Evolutionary conservation across 1,140 invertebrate species (phyloP), one percentile per base, ranked within the genome.

Genomic region (Ridgeia piscesae): DNA sequence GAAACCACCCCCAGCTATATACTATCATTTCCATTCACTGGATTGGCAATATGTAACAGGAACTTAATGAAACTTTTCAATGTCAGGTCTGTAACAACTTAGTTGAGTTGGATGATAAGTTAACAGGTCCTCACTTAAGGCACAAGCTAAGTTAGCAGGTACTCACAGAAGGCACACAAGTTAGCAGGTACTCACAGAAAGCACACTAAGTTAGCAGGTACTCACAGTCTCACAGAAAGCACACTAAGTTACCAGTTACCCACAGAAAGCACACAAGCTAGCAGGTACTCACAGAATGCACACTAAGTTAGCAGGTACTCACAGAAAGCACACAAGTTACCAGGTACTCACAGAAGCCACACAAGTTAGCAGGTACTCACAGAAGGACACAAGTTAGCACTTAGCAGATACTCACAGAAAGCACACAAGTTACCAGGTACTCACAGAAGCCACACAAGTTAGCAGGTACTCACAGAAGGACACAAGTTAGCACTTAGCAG

Each of bases 161-260:
- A 50, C 94, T 93, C 93, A 94, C 94, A 93, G 89, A 35, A 94
- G 92, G 91, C 94, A 94, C n/a, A n/a, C n/a, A n/a, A 92, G 27
- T 31, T 42, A 34, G 50, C 31, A 17, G 34, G 33, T 9, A 50
- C 94, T 93, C 93, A 94, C 94, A 93, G 89, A 35, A 94, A 91
- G 91, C 94, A 94, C n/a, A n/a, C n/a, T n/a, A n/a, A 92, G 27
- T 31, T 42, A 34, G 50, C 31, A 17, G 34, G 33, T 9, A 50
- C 94, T 93, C 93, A 94, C 94, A 93, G 89, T n/a, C n/a, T n/a
- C n/a, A n/a, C n/a, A n/a, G n/a, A n/a, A n/a, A n/a, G n/a, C n/a
- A n/a, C n/a, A n/a, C n/a, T n/a, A n/a, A 92, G 27, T 31, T 42
- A 34, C 34, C 31, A 17, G 34, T 31, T 9, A 50, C 94, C 93